Conservation (phyloP, 2,888 invertebrate species). For the Ditylenchus weischeri region DNA sequence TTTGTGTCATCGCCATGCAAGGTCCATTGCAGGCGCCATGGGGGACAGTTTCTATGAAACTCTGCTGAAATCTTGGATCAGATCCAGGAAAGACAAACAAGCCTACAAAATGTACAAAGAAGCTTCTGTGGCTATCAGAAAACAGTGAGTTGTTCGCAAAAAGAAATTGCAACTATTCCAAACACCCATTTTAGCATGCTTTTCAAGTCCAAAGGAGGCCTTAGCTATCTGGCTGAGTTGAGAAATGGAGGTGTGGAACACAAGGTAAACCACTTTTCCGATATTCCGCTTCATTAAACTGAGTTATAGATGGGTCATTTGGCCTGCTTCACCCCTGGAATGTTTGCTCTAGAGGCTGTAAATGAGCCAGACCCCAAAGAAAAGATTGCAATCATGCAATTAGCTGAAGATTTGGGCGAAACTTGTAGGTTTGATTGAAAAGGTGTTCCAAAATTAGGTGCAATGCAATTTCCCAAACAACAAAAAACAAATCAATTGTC, state of each 20-base stretch:
- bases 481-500: too few species aligned
- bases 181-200: constrained; percentile 60
- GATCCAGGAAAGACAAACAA: constrained; percentile 35
- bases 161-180: background rate
- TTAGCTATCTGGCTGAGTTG: constrained; percentile 83
- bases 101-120: constrained; percentile 79
- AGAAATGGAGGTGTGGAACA: constrained; percentile 62
- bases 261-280: background rate
- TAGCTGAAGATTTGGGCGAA: constrained; percentile 82
- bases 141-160: constrained; percentile 28
- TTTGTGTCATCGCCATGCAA: too few species aligned
- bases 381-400: constrained; percentile 73
- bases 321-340: constrained; percentile 86
- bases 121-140: constrained; percentile 69
- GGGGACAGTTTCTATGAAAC: constrained; percentile 99
- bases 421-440: constrained; percentile 66
- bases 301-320: constrained; percentile 7
- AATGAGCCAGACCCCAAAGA: constrained; percentile 63
- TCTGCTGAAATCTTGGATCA: constrained; percentile 76
- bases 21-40: constrained; percentile 77
- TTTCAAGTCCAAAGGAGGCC: constrained; percentile 68
- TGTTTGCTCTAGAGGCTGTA: constrained; percentile 84
- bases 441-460: too few species aligned
- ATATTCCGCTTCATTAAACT: background rate
- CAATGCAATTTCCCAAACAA: too few species aligned